Percentiles rank a stretch among this genome's conserved stretches.
These are phyloP conservation scores for Micromesistius poutassou DNA, from an alignment of 2,797 vertebrate species.

Conservation along the genomic window DNA sequence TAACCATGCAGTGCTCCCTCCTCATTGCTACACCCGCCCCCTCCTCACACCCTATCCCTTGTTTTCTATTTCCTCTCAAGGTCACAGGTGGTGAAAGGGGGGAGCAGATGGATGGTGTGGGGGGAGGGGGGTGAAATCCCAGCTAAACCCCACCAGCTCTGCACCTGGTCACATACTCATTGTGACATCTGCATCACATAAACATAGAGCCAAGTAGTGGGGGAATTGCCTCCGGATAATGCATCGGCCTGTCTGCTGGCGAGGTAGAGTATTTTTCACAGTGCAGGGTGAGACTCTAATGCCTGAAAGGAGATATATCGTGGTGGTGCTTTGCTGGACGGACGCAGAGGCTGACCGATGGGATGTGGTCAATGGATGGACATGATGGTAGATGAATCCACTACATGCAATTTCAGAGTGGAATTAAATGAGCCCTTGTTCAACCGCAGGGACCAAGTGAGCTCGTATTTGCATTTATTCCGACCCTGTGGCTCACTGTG, in stretches of 20 bases:
- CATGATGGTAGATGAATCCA: not conserved
- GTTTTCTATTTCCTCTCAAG: conserved; percentile 45
- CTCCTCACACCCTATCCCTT: conserved; percentile 23
- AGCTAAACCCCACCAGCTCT: conserved; percentile 34
- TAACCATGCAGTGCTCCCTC: conserved; percentile 29
- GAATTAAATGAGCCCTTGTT: conserved; percentile 14
- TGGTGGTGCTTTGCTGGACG: not conserved
- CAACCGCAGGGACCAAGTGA: conserved; percentile 22
- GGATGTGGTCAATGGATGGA: not conserved
- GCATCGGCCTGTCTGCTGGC: conserved; percentile 8
- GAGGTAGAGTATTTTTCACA: not conserved
- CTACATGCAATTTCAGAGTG: not conserved
- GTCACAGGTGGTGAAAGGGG: conserved; percentile 44
- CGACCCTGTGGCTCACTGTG: conserved; percentile 9
- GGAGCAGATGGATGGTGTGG: not conserved
- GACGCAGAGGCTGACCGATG: conserved; percentile 4
- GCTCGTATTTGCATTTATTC: conserved; percentile 26
- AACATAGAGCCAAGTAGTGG: conserved; percentile 16
- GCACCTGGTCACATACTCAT: conserved; percentile 19
- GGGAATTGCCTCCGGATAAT: not conserved
- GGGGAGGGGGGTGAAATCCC: conserved; percentile 27
- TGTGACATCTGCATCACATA: conserved; percentile 23
- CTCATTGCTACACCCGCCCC: conserved; percentile 29
- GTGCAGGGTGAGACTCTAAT: conserved; percentile 1
- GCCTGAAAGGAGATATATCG: not conserved